Conservation (phyloP, 2,797 vertebrate species). For the Coracias cyanogaster region DNA sequence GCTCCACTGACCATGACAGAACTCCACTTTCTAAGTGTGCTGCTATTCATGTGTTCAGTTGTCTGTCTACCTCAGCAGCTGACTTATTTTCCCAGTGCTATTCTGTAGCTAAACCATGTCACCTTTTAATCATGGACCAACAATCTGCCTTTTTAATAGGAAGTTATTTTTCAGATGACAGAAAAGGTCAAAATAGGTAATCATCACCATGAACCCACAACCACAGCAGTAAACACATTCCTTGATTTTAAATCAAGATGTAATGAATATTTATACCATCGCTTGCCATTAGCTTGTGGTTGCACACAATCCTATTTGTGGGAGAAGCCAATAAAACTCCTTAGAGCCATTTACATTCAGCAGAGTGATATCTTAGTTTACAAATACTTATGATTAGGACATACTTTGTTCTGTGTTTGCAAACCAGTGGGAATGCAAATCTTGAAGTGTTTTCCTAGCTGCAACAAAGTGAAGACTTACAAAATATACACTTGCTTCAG, state of each 20-base stretch:
- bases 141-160: too few relatives aligned
- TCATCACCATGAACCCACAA: neutral
- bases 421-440: neutral
- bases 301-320: neutral
- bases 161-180: too few relatives aligned
- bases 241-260: neutral
- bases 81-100: neutral
- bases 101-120: neutral
- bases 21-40: neutral
- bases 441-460: neutral
- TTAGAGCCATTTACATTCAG: neutral
- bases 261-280: neutral
- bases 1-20: too few relatives aligned
- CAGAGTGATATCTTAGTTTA: neutral
- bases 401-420: neutral
- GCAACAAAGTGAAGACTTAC: neutral
- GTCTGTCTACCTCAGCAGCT: neutral
- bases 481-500: neutral
- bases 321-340: neutral
- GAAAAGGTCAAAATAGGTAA: too few relatives aligned
- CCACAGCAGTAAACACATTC: neutral
- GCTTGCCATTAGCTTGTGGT: neutral
- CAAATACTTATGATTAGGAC: neutral
- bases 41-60: neutral
- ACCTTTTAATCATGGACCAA: neutral